phyloP scores from a whole-genome alignment of 2,888 invertebrate genomes.

The Aphodius sticticus region DNA sequence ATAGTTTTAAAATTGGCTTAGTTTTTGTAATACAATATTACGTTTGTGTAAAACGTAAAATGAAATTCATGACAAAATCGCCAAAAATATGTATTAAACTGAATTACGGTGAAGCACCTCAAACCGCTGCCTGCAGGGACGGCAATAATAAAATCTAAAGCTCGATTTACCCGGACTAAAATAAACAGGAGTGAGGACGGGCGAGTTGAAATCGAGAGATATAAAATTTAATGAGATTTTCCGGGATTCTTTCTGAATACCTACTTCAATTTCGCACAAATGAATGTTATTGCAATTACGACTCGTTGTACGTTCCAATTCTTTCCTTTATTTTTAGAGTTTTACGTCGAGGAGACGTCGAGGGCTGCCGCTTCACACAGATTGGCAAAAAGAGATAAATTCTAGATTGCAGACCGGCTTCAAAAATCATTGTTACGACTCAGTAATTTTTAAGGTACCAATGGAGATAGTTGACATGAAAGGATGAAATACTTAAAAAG shows the following conservation, averaged over 20 bases:
- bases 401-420: neutral
- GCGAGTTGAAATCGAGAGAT: neutral
- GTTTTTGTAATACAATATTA: too few species aligned
- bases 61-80: neutral
- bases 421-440: neutral
- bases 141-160: neutral
- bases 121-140: neutral
- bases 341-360: neutral
- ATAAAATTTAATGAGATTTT: neutral
- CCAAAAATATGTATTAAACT: neutral
- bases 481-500: too few species aligned
- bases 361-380: neutral
- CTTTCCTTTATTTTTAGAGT: neutral
- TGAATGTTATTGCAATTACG: neutral
- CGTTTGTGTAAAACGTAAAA: neutral
- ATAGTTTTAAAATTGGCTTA: too few species aligned
- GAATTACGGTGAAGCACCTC: neutral
- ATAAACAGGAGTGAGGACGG: neutral
- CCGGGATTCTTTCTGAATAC: neutral
- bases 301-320: neutral
- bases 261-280: conserved; percentile 4
- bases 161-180: neutral
- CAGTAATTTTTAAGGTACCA: neutral
- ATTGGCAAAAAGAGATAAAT: neutral
- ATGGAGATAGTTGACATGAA: neutral